Evolutionary conservation across 2,113 vertebrate species (phyloP).

Genomic region (Ornithorhynchus anatinus): DNA sequence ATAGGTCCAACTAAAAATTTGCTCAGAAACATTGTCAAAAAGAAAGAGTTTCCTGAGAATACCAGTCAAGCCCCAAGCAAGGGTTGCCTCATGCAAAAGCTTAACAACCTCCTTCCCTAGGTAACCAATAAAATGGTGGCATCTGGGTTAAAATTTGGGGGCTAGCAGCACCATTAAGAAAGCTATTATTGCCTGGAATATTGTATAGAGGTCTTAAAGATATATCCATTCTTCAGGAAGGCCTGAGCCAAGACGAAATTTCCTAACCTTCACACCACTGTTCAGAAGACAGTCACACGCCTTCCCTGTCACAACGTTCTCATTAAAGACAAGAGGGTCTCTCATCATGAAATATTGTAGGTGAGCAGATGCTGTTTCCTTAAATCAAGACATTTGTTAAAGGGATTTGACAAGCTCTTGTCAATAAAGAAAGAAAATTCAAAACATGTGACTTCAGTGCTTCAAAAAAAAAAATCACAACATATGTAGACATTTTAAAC

Average conservation of each 20-base stretch:
- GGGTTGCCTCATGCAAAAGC: too few species aligned
- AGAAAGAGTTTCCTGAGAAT: too few species aligned
- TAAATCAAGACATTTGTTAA: background rate
- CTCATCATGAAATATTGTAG: background rate
- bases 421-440: background rate
- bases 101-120: too few species aligned
- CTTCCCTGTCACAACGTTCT: background rate
- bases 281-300: accelerated
- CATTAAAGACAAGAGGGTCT: background rate
- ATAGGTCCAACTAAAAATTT: too few species aligned
- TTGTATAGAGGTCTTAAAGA: too few species aligned
- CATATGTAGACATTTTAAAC: accelerated
- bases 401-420: background rate
- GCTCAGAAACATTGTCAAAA: too few species aligned
- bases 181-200: too few species aligned
- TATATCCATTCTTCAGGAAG: too few species aligned
- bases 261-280: background rate
- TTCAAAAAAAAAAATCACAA: accelerated
- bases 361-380: constrained; percentile 2
- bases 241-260: accelerated
- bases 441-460: background rate
- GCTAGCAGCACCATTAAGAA: too few species aligned
- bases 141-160: too few species aligned
- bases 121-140: too few species aligned
- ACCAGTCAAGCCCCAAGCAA: too few species aligned